Base-by-base conservation (phyloP, 2,797 vertebrate species). In the Tenualosa ilisha region DNA sequence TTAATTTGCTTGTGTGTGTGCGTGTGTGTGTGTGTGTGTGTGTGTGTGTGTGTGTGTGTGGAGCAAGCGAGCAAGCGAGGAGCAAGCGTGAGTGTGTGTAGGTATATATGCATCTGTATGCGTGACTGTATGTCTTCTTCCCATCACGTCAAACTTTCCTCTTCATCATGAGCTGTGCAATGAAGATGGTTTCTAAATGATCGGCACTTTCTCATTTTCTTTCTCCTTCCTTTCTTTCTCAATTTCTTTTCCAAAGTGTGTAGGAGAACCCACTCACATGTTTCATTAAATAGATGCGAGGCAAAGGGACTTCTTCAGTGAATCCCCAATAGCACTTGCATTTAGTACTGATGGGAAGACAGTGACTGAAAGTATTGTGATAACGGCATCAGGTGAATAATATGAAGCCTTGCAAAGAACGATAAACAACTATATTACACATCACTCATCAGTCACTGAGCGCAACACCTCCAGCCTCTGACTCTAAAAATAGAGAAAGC, bases 191-290 rank as follows among this genome's bases (percentile, higher is more conserved):
- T 43, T 79, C 40, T 46, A 79, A 79, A 79, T 79, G 37, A 79
- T 79, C 40, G 72, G 40, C 72, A 79, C 17, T 46, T 79, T 46
- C 20, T 79, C 72, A 79, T 79, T 79, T 79, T 79, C 72, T 49
- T 49, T 49, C 46, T 49, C 7, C 46, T 49, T 49, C 7, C 46
- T 49, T 8, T 49, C 7, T 22, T 79, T 22, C 40, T 79, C 72
- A 79, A 12, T 79, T 40, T 46, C 40, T 75, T 75, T 40, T 75
- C 68, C 68, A 6, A 31, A 3, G 13, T 15, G 26, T 17, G 31
- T 17, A 12, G 15, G 13, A 75, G 31, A 40, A 31, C 37, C 3
- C 12, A 7, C 31, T 43, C 40, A 46, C 40, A 79, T 46, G 40
- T 79, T 46, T 79, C 12, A 79, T 79, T 46, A 79, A 40, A 79